Conservation (phyloP, 1,140 invertebrate genomes). For the Centruroides vittatus region DNA sequence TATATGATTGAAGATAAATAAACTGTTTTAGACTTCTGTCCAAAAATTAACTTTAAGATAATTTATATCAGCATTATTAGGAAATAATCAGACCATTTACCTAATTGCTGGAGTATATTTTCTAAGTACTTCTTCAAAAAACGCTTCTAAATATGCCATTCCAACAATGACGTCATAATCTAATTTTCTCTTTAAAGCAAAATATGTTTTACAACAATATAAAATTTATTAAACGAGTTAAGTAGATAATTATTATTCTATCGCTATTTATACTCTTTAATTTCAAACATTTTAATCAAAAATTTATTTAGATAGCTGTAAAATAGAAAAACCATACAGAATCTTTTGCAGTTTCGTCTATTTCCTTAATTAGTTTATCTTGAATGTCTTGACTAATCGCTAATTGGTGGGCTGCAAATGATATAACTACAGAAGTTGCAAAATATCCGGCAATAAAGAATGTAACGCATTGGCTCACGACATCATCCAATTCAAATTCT, state of each 20-base stretch:
- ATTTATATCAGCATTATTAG: too few species aligned
- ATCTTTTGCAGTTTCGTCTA: slow-evolving; percentile 20
- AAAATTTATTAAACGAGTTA: too few species aligned
- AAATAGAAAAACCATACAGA: not conserved
- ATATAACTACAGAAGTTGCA: slow-evolving; percentile 39
- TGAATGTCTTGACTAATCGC: slow-evolving; percentile 41
- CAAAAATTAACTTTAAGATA: too few species aligned
- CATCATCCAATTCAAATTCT: slow-evolving; percentile 30
- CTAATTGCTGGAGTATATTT: slow-evolving; percentile 42
- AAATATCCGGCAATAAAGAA: slow-evolving; percentile 54
- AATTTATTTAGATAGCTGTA: too few species aligned
- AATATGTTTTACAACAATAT: too few species aligned
- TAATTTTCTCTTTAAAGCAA: too few species aligned
- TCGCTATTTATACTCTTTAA: too few species aligned
- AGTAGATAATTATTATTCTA: too few species aligned
- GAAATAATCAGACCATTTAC: not conserved
- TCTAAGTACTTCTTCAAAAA: slow-evolving; percentile 44
- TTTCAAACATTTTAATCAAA: too few species aligned
- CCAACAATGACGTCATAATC: slow-evolving; percentile 3
- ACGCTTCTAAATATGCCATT: slow-evolving; percentile 16
- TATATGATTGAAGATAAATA: too few species aligned
- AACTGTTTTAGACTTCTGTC: too few species aligned
- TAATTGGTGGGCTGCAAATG: slow-evolving; percentile 39
- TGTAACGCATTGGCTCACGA: slow-evolving; percentile 44
- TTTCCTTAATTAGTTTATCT: slow-evolving; percentile 37